Conservation (phyloP, 2,797 vertebrate species). For the Molossus alvarezi region DNA sequence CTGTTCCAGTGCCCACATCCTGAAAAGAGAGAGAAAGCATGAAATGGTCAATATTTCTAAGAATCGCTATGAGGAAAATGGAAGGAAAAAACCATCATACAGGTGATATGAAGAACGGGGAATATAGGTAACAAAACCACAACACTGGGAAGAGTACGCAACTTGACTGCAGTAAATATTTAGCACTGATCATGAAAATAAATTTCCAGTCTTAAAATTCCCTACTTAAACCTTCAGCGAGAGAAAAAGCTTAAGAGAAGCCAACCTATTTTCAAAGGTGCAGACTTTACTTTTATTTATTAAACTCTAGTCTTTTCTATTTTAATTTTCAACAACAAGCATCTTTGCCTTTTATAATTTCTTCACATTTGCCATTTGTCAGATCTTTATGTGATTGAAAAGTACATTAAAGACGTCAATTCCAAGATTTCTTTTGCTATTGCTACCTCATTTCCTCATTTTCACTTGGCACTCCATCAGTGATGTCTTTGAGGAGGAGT, state of each 20-base stretch:
- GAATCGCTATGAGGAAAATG: neutral
- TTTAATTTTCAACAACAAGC: neutral
- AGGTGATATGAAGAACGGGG: neutral
- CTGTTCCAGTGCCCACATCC: neutral
- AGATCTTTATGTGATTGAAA: neutral
- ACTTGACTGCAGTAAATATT: neutral
- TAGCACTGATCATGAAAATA: neutral
- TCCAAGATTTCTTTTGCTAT: neutral
- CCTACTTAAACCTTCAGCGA: neutral
- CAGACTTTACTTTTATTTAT: neutral
- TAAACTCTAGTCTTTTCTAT: neutral
- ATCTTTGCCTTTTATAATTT: neutral
- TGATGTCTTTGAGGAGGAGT: neutral
- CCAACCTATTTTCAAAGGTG: conserved; percentile 20
- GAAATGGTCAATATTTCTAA: conserved; percentile 61
- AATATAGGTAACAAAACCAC: neutral
- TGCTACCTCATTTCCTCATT: neutral
- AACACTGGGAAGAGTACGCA: neutral
- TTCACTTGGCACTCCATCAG: neutral
- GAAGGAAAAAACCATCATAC: neutral
- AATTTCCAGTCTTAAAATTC: conserved; percentile 47
- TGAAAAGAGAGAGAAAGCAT: conserved; percentile 50
- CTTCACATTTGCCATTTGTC: conserved; percentile 34
- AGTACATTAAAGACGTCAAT: neutral
- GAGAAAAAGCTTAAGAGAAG: neutral